Conservation (phyloP, 2,888 invertebrate genomes). For the Drosophila nigritarsus region DNA sequence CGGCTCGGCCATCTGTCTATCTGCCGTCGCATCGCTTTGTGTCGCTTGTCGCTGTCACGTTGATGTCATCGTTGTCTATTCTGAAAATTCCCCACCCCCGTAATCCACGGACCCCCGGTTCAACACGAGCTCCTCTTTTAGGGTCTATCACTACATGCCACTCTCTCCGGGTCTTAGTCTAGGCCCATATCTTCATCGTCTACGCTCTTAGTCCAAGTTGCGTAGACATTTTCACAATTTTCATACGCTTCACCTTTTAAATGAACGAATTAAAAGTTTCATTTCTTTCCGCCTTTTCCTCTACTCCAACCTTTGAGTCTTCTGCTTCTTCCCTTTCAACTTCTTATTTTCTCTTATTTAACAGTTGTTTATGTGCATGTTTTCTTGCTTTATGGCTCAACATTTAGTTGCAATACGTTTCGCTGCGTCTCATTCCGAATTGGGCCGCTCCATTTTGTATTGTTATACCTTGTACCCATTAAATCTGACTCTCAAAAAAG, state of each 20-base stretch:
- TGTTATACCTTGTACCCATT: background rate
- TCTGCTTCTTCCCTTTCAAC: background rate
- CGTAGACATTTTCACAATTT: conserved; percentile 68
- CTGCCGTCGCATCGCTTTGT: conserved; percentile 44
- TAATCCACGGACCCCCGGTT: background rate
- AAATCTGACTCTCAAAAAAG: background rate
- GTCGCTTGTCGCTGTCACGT: conserved; percentile 58
- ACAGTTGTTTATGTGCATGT: conserved; percentile 40
- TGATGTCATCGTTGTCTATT: conserved; percentile 51
- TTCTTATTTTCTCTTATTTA: conserved; percentile 9
- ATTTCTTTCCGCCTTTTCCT: conserved; percentile 44
- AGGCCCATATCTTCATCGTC: background rate
- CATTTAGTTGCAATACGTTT: conserved; percentile 37
- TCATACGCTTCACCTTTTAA: conserved; percentile 78
- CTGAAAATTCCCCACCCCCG: background rate
- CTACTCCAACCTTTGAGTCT: background rate
- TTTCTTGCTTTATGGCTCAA: conserved; percentile 18
- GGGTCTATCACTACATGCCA: background rate
- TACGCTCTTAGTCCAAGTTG: conserved; percentile 13
- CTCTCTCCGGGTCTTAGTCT: background rate
- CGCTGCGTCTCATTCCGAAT: conserved; percentile 28
- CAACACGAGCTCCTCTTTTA: background rate
- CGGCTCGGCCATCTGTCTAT: conserved; percentile 44
- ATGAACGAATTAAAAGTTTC: conserved; percentile 77
- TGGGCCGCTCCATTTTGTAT: conserved; percentile 33